Conservation (phyloP, 2,797 vertebrate species). For the Lycodopsis pacificus region DNA sequence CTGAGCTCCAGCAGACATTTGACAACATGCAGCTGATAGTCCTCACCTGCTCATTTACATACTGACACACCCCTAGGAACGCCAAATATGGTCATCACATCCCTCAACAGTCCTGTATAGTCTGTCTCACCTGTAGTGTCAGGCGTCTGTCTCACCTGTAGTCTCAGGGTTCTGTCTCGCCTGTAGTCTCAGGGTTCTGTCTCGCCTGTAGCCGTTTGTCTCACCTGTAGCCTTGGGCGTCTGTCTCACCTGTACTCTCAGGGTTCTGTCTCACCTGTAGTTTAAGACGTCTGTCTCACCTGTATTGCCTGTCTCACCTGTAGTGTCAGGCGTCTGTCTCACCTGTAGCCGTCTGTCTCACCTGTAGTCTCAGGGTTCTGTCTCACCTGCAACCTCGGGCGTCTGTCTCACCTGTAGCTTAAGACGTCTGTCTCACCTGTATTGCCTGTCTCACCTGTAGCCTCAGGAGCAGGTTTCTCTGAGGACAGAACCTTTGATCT, state of each 20-base stretch:
- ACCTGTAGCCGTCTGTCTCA: background rate
- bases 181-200: background rate
- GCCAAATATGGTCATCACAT: constrained; percentile 21
- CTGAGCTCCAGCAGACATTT: constrained; percentile 34
- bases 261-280: background rate
- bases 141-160: background rate
- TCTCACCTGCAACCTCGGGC: background rate
- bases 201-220: background rate
- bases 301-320: background rate
- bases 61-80: background rate
- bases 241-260: background rate
- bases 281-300: background rate
- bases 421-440: background rate
- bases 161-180: background rate
- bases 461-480: constrained; percentile 9
- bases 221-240: background rate
- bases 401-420: background rate
- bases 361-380: background rate
- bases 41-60: background rate
- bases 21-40: constrained; percentile 32
- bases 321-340: too few relatives aligned
- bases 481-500: background rate
- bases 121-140: background rate
- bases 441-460: background rate
- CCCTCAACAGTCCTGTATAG: background rate